These are phyloP conservation scores for Ficedula albicollis DNA, from an alignment of 2,797 vertebrate species.

Conservation along the genomic window DNA sequence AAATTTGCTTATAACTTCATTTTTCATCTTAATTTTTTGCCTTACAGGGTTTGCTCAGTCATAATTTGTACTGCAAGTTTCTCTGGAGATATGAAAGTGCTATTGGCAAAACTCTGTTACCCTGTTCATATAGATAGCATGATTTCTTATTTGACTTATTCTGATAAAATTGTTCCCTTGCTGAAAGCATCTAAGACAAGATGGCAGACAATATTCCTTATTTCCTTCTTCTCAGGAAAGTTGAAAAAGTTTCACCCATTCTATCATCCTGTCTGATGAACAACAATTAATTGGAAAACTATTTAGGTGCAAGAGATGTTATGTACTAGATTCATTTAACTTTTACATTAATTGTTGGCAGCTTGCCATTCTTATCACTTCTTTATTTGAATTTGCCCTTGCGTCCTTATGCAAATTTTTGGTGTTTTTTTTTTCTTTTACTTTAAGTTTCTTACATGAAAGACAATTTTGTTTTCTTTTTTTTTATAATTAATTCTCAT, in stretches of 20 bases:
- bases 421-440: not conserved
- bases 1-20: not conserved
- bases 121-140: not conserved
- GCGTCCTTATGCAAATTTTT: not conserved
- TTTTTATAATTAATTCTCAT: not conserved
- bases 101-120: not conserved
- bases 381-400: constrained; percentile 18
- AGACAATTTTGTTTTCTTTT: not conserved
- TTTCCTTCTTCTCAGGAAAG: not conserved
- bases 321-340: not conserved
- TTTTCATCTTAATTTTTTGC: not conserved
- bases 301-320: not conserved
- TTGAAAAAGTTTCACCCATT: not conserved
- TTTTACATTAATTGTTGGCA: not conserved
- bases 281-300: not conserved
- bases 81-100: not conserved
- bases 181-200: not conserved
- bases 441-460: not conserved
- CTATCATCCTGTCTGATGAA: not conserved
- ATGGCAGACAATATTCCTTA: not conserved
- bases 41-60: not conserved
- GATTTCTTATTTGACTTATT: not conserved
- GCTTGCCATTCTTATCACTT: not conserved
- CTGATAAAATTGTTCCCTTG: not conserved
- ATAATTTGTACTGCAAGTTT: not conserved